Percentiles rank a stretch among this genome's conserved stretches.
phyloP scores from a whole-genome alignment of 1,140 invertebrate species.

The Bradysia coprophila region DNA sequence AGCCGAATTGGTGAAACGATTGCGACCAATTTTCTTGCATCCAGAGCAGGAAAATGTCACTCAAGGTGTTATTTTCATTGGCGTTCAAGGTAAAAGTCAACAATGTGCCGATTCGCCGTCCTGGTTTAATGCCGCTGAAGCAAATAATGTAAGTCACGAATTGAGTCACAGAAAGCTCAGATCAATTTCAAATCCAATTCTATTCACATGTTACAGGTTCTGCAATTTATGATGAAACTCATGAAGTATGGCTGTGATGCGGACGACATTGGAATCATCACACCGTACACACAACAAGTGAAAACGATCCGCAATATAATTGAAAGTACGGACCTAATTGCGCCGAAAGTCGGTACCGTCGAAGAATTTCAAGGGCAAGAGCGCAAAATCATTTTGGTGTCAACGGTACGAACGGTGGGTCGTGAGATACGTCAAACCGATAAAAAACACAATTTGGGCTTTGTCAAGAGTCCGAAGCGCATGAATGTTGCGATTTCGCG shows the following conservation, averaged over 20 bases:
- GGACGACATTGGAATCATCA: conserved; percentile 77
- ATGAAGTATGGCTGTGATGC: conserved; percentile 40
- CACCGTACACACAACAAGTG: conserved; percentile 85
- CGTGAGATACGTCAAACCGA: conserved; percentile 30
- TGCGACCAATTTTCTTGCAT: conserved; percentile 5
- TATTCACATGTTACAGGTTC: conserved; percentile 21
- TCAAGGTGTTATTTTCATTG: conserved; percentile 66
- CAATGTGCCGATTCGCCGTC: conserved; percentile 60
- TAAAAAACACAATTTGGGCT: conserved; percentile 43
- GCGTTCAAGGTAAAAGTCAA: conserved; percentile 54
- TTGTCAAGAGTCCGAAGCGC: conserved; percentile 52
- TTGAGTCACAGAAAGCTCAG: conserved; percentile 21
- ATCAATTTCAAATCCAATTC: conserved; percentile 30
- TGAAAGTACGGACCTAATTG: conserved; percentile 30
- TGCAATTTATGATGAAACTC: conserved; percentile 33
- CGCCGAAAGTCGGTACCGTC: conserved; percentile 77
- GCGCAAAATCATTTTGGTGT: conserved; percentile 66
- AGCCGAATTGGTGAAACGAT: conserved; percentile 4
- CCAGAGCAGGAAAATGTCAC: conserved; percentile 16
- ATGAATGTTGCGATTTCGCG: conserved; percentile 79
- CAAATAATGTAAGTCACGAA: conserved; percentile 44
- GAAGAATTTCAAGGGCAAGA: conserved; percentile 93
- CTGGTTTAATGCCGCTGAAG: conserved; percentile 82
- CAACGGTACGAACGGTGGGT: conserved; percentile 54
- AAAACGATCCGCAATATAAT: conserved; percentile 14